These are phyloP conservation scores for Nematopogon swammerdamellus DNA, from an alignment of 2,888 invertebrate species.

Conservation along the genomic window DNA sequence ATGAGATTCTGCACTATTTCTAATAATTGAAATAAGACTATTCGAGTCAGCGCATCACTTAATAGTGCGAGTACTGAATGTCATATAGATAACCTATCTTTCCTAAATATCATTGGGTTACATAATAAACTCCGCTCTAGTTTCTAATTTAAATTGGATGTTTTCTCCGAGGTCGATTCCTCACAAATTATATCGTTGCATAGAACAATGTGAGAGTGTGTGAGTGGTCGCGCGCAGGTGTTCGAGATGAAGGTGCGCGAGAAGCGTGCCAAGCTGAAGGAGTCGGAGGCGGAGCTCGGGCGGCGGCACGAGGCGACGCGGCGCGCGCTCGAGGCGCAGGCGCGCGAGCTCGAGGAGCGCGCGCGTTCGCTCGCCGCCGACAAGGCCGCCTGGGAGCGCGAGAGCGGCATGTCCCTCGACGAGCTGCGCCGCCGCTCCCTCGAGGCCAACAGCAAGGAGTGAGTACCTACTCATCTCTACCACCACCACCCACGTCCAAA, in stretches of 20 bases:
- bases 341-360: slow-evolving; percentile 89
- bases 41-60: no score
- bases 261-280: slow-evolving; percentile 93
- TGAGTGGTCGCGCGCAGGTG: slow-evolving; percentile 60
- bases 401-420: slow-evolving; percentile 84
- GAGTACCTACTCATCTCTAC: slow-evolving; percentile 29
- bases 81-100: no score
- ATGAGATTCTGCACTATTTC: no score
- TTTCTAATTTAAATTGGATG: no score
- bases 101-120: no score
- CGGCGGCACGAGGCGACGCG: slow-evolving; percentile 80
- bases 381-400: slow-evolving; percentile 85
- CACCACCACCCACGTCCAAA: not conserved
- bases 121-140: no score
- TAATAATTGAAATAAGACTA: no score
- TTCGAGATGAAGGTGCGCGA: slow-evolving; percentile 98
- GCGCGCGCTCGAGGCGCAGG: slow-evolving; percentile 80
- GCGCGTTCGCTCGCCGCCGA: slow-evolving; percentile 82
- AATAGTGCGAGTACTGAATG: no score
- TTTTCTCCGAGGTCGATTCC: no score
- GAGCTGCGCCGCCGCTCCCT: slow-evolving; percentile 83
- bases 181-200: no score
- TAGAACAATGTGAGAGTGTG: no score
- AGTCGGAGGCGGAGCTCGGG: slow-evolving; percentile 90
- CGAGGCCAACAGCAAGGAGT: slow-evolving; percentile 89